Conservation (phyloP, 2,797 vertebrate species). For the Onychomys arenicola region DNA sequence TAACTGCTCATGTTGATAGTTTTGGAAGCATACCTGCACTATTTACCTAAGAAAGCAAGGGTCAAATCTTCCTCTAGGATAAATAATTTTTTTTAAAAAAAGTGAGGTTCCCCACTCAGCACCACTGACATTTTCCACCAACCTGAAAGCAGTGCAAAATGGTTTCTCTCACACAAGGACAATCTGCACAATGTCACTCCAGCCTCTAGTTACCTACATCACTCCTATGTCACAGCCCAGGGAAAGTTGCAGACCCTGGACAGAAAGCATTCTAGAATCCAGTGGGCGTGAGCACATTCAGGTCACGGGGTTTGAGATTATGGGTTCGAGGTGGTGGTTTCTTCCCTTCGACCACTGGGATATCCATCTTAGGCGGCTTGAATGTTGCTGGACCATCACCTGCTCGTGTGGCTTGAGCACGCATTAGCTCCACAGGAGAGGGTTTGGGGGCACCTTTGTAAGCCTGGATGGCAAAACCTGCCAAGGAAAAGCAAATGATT, state of each 20-base stretch:
- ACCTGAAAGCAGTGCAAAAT: not conserved
- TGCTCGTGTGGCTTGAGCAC: constrained; percentile 91
- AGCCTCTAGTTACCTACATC: not conserved
- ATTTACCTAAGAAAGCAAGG: not conserved
- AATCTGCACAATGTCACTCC: constrained; percentile 32
- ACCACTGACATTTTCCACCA: not conserved
- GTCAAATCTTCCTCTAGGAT: not conserved
- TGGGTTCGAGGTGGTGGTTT: constrained; percentile 89
- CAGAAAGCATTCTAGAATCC: constrained; percentile 91
- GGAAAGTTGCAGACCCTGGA: not conserved
- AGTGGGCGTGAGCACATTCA: constrained; percentile 96
- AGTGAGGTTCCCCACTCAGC: not conserved
- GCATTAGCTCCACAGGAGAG: constrained; percentile 96
- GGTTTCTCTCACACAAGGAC: constrained; percentile 46
- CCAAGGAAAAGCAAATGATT: constrained; percentile 78
- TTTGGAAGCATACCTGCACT: not conserved
- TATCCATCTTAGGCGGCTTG: constrained; percentile 94
- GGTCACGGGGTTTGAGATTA: constrained; percentile 94
- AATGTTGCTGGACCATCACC: constrained; percentile 88
- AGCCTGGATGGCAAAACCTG: constrained; percentile 93
- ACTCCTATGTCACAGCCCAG: constrained; percentile 79
- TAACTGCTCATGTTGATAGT: rapidly evolving
- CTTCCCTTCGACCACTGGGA: constrained; percentile 90
- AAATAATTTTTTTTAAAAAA: not conserved
- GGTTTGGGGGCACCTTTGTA: constrained; percentile 95